A percentile compares a stretch with the other conserved stretches of the same genome.
phyloP scores from a whole-genome alignment of 2,113 vertebrate genomes.

The Psilopsiagon aurifrons region DNA sequence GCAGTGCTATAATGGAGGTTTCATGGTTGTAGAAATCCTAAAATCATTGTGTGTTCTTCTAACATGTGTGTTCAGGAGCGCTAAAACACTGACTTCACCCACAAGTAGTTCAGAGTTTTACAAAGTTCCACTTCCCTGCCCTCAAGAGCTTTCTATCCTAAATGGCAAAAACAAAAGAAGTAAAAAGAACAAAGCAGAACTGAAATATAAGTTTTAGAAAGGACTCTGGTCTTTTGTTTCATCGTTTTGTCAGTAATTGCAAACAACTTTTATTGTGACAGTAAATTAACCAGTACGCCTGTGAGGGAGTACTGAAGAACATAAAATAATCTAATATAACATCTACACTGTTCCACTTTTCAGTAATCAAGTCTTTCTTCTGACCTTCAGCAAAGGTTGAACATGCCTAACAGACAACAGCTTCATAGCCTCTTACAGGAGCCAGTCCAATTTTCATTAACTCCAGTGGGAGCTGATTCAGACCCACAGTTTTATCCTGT shows the following conservation, averaged over 20 bases:
- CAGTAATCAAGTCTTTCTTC: neutral
- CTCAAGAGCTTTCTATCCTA: conserved; percentile 1
- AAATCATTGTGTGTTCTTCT: neutral
- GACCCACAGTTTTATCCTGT: neutral
- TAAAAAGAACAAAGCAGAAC: neutral
- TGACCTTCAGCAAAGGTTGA: neutral
- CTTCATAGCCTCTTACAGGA: neutral
- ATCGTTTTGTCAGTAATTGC: neutral
- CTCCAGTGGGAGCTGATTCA: neutral
- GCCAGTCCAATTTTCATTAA: neutral
- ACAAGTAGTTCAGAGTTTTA: conserved; percentile 14
- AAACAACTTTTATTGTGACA: neutral
- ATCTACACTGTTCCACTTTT: neutral
- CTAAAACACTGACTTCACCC: conserved; percentile 17
- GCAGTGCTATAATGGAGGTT: neutral
- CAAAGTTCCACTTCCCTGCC: neutral
- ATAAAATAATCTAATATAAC: neutral
- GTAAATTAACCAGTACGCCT: neutral
- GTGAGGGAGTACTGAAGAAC: neutral
- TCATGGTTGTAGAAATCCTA: neutral
- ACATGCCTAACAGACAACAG: neutral
- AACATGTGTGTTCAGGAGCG: neutral
- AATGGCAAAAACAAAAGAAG: neutral
- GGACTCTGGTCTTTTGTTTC: neutral
- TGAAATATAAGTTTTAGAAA: neutral